phyloP scores from a whole-genome alignment of 2,888 invertebrate species.

The Melieria picta region DNA sequence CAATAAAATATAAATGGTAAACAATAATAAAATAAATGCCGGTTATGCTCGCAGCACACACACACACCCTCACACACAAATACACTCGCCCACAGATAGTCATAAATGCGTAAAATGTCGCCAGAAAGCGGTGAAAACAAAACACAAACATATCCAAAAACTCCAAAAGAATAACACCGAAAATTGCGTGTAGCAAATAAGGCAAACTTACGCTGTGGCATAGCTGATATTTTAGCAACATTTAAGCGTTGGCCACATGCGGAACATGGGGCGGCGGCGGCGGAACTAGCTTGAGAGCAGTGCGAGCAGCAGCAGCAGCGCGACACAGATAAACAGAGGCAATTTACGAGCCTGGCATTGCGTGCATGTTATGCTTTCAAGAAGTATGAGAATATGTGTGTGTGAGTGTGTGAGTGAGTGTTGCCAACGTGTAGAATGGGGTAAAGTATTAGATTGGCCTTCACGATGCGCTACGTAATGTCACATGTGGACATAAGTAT shows the following conservation, averaged over 20 bases:
- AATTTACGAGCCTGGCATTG: no score
- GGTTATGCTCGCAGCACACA: not conserved
- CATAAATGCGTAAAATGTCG: conserved; percentile 21
- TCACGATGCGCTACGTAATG: no score
- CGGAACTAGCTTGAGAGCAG: not conserved
- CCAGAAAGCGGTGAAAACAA: not conserved
- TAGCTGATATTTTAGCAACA: no score
- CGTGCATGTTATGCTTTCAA: not conserved
- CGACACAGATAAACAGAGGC: conserved; percentile 6
- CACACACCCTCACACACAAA: conserved; percentile 11
- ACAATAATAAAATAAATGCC: not conserved
- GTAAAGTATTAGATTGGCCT: no score
- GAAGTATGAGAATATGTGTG: conserved; percentile 10
- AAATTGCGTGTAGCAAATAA: no score
- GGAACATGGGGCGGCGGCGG: no score
- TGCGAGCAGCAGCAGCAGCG: not conserved
- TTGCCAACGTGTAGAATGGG: not conserved
- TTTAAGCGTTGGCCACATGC: no score
- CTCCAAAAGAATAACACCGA: no score
- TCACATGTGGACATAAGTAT: no score
- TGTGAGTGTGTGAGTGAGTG: conserved; percentile 14
- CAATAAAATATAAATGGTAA: not conserved
- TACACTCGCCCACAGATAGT: not conserved
- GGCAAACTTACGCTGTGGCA: no score
- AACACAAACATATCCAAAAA: not conserved